These are phyloP conservation scores for Cryptomyrus ogoouensis DNA, from an alignment of 2,113 vertebrate species.

Conservation along the genomic window DNA sequence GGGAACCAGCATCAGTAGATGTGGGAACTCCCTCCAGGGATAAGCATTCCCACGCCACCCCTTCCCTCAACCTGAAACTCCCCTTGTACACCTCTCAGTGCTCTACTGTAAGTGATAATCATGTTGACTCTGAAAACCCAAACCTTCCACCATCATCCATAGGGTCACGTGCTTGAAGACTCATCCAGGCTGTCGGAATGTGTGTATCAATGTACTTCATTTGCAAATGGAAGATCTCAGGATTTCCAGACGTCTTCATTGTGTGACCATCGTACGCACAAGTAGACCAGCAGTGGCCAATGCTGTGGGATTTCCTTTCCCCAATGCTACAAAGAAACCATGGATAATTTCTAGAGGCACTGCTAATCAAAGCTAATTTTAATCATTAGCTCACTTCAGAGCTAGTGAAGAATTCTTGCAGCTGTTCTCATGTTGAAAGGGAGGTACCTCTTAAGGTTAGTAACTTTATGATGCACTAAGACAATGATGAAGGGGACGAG, in stretches of 20 bases:
- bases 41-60: not conserved
- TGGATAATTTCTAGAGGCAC: not conserved
- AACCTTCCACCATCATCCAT: not conserved
- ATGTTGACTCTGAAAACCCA: not conserved
- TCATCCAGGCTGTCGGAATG: not conserved
- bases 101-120: slow-evolving; percentile 19
- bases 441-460: not conserved
- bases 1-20: slow-evolving; percentile 73
- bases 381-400: not conserved
- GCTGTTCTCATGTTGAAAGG: slow-evolving; percentile 6
- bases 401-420: not conserved
- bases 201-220: not conserved
- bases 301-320: not conserved
- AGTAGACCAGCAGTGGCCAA: slow-evolving; percentile 33
- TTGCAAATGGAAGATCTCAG: slow-evolving; percentile 22
- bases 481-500: not conserved
- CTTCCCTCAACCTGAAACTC: not conserved
- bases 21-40: not conserved
- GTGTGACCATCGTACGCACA: slow-evolving; percentile 36
- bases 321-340: not conserved
- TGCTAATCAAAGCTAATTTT: not conserved
- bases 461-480: not conserved
- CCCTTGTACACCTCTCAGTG: not conserved
- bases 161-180: slow-evolving; percentile 3
- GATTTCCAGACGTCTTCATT: slow-evolving; percentile 14